These are phyloP conservation scores for Forbesichthys papilliferus DNA, from an alignment of 2,113 vertebrate species.

Conservation along the genomic window DNA sequence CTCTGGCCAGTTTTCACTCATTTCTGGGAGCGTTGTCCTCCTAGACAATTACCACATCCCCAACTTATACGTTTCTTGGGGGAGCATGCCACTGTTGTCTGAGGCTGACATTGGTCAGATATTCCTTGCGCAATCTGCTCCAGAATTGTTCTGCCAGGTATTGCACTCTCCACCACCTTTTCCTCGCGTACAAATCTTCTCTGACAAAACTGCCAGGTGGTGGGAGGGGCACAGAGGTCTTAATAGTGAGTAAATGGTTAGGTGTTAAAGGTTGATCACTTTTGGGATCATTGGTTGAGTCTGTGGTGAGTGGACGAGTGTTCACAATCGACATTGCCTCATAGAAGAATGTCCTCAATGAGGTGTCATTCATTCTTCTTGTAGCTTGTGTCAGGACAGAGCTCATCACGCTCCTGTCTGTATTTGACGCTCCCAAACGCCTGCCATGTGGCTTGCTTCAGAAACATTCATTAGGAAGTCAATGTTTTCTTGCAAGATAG, in stretches of 20 bases:
- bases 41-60: too few relatives aligned
- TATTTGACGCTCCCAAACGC: slow-evolving; percentile 32
- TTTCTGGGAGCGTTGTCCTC: too few relatives aligned
- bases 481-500: slow-evolving; percentile 21
- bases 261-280: slow-evolving; percentile 1
- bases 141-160: too few relatives aligned
- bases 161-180: too few relatives aligned
- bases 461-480: slow-evolving; percentile 27
- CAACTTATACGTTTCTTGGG: too few relatives aligned
- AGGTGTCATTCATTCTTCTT: slow-evolving; percentile 8
- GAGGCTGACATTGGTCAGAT: too few relatives aligned
- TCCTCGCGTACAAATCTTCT: too few relatives aligned
- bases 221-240: background rate
- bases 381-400: background rate
- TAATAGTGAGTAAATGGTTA: slow-evolving; percentile 11
- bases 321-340: slow-evolving; percentile 10
- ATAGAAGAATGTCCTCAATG: slow-evolving; percentile 17
- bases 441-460: slow-evolving; percentile 28
- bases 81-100: too few relatives aligned
- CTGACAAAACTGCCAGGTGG: too few relatives aligned
- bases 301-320: slow-evolving; percentile 15
- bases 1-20: too few relatives aligned
- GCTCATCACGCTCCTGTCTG: slow-evolving; percentile 23
- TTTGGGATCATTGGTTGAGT: slow-evolving; percentile 15
- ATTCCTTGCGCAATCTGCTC: too few relatives aligned